Evolutionary conservation across 2,888 invertebrate genomes (phyloP).

Genomic region (Phanerotoma sp.): DNA sequence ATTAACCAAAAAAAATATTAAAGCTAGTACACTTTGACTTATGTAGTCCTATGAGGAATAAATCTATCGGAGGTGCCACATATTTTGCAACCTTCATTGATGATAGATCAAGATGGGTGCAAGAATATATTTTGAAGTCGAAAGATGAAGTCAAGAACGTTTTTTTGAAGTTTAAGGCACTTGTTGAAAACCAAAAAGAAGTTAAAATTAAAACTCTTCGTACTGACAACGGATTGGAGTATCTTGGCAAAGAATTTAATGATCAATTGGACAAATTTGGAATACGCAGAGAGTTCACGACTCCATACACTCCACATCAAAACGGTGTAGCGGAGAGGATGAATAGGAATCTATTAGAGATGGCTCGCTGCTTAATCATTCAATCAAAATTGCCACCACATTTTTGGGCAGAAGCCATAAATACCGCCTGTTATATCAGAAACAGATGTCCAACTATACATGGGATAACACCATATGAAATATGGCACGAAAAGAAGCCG

Average conservation of each 20-base stretch:
- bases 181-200: conserved; percentile 15
- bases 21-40: conserved; percentile 23
- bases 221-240: conserved; percentile 14
- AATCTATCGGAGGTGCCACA: conserved; percentile 7
- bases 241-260: conserved; percentile 1
- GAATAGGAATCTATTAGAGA: conserved; percentile 12
- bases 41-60: conserved; percentile 19
- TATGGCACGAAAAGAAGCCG: conserved; percentile 18
- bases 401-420: conserved; percentile 17
- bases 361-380: conserved; percentile 11
- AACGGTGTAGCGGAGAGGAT: conserved; percentile 13
- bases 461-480: conserved; percentile 24
- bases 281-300: conserved; percentile 5
- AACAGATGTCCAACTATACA: conserved; percentile 8
- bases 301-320: conserved; percentile 11
- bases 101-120: conserved; percentile 13
- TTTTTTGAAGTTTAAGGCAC: conserved; percentile 8
- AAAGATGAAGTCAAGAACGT: conserved; percentile 9
- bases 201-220: conserved; percentile 11
- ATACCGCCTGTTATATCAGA: conserved; percentile 4
- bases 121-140: conserved; percentile 6
- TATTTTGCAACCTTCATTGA: conserved; percentile 19
- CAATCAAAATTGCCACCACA: conserved; percentile 1
- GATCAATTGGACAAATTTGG: conserved; percentile 1
- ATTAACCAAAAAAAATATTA: conserved; percentile 11